Percentiles rank a stretch among this genome's conserved stretches.
phyloP scores from a whole-genome alignment of 2,113 vertebrate genomes.

The Vicugna pacos region DNA sequence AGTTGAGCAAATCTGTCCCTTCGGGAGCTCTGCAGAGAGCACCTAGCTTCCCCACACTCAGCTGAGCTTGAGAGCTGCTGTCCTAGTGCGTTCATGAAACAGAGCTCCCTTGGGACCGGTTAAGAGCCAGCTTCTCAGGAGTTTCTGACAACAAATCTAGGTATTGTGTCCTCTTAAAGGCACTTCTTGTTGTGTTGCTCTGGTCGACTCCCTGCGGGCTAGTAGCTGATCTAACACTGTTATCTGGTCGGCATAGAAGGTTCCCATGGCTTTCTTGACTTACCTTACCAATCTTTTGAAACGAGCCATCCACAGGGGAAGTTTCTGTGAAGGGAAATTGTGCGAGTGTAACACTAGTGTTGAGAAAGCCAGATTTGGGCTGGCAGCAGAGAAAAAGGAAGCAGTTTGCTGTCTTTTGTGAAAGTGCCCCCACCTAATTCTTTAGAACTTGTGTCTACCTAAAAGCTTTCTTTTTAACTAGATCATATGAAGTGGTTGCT shows the following conservation, averaged over 20 bases:
- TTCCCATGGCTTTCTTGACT: constrained; percentile 56
- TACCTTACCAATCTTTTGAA: constrained; percentile 65
- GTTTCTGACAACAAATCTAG: constrained; percentile 44
- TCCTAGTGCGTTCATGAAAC: not conserved
- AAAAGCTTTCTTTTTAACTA: constrained; percentile 16
- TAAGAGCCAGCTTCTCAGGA: not conserved
- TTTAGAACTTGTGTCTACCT: constrained; percentile 33
- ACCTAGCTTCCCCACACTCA: not conserved
- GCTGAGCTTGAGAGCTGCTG: not conserved
- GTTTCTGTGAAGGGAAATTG: constrained; percentile 50
- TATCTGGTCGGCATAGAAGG: constrained; percentile 55
- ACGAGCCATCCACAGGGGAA: not conserved
- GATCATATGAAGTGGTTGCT: not conserved
- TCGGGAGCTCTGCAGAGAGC: not conserved
- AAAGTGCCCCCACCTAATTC: not conserved
- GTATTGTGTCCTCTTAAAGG: constrained; percentile 60
- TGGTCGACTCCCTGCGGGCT: not conserved
- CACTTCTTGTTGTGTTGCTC: constrained; percentile 21
- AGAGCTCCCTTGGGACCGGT: not conserved
- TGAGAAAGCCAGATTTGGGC: not conserved
- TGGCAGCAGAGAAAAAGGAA: constrained; percentile 33
- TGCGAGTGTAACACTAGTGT: constrained; percentile 36
- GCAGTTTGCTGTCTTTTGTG: constrained; percentile 41
- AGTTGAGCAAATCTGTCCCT: not conserved
- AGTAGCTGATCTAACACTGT: constrained; percentile 33